Base-by-base conservation (phyloP, 2,888 invertebrate species). In the Cerceris rybyensis region DNA sequence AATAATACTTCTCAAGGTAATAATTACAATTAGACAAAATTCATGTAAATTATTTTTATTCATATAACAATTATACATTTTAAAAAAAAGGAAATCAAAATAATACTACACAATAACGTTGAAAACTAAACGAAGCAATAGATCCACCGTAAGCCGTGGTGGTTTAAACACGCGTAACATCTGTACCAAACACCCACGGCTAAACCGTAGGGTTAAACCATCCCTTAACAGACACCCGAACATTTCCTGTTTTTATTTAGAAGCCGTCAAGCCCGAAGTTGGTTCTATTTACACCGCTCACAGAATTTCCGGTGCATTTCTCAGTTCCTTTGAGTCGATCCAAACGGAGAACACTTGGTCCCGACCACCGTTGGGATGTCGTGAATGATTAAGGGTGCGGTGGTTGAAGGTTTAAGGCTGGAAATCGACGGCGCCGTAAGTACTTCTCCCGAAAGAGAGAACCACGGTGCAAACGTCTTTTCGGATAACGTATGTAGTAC, bases 311-410 rank as follows among this genome's bases (percentile, higher is more conserved):
- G 67, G 60, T 52, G 61, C 66, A 17, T 65, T 70, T 64, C 57
- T 41, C 16, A 9, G 57, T 63, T 17, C 64, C 60, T 79, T 79
- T 70, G 76, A 79, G 54, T 41, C 54, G 46, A 59, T 42, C 28
- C 43, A 54, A n/a, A 41, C 49, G n/a, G 39, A 59, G 68, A 66
- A 80, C 73, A 68, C 50, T 70, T 61, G 54, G 71, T 16, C 43
- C 55, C 9, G 17, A 58, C 17, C 66, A n/a, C 13, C 54, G 50
- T 46, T 46, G 42, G 46, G 28, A 60, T 42, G 71, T 52, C 54
- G 73, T 81, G 74, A 83, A 83, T 83, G 76, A 83, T 83, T 82
- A 83, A 83, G 52, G 64, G 69, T 11, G 9, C 13, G 50, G 28
- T 52, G 75, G 73, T 70, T 75, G 58, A 55, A 49, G 70, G 59